A percentile compares a stretch with the other conserved stretches of the same genome.
phyloP scores from a whole-genome alignment of 2,888 invertebrate genomes.

The Zaprionus bogoriensis region DNA sequence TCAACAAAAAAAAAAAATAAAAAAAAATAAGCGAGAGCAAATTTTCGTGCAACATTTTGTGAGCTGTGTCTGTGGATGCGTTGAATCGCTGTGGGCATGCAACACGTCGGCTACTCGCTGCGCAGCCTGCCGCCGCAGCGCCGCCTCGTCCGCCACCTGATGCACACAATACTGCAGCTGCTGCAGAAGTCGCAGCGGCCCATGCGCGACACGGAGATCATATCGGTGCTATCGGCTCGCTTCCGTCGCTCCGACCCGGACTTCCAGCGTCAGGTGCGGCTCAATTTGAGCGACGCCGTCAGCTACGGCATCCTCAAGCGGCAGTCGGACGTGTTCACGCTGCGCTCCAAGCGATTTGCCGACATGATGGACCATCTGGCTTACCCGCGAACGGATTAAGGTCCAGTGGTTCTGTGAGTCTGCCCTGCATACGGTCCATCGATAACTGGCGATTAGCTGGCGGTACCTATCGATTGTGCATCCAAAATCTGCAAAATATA shows the following conservation, averaged over 20 bases:
- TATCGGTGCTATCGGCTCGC: conserved; percentile 8
- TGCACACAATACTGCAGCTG: conserved; percentile 37
- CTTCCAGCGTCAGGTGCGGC: conserved; percentile 48
- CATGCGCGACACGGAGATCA: conserved; percentile 39
- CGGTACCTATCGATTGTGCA: background rate
- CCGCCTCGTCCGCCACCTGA: conserved; percentile 19
- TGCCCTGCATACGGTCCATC: too few species aligned
- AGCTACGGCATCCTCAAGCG: conserved; percentile 55
- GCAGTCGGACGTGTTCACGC: conserved; percentile 13
- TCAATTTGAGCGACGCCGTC: conserved; percentile 45
- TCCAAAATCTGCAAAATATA: background rate
- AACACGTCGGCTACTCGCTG: conserved; percentile 26
- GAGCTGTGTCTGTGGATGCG: conserved; percentile 1
- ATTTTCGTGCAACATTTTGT: conserved; percentile 11
- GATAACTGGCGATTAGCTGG: background rate
- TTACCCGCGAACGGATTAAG: background rate
- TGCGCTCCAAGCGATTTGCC: conserved; percentile 38
- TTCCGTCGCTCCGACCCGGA: conserved; percentile 52
- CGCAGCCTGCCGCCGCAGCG: conserved; percentile 28
- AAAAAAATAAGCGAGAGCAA: background rate
- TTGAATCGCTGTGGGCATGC: background rate
- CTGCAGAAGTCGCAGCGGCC: conserved; percentile 37
- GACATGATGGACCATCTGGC: conserved; percentile 25
- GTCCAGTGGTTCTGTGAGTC: too few species aligned
- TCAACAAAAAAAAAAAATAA: background rate